Evolutionary conservation across 64 coral and sea anemone species (phyloP), one percentile per base, ranked within the genome.

Genomic region (Exaiptasia diaphana): DNA sequence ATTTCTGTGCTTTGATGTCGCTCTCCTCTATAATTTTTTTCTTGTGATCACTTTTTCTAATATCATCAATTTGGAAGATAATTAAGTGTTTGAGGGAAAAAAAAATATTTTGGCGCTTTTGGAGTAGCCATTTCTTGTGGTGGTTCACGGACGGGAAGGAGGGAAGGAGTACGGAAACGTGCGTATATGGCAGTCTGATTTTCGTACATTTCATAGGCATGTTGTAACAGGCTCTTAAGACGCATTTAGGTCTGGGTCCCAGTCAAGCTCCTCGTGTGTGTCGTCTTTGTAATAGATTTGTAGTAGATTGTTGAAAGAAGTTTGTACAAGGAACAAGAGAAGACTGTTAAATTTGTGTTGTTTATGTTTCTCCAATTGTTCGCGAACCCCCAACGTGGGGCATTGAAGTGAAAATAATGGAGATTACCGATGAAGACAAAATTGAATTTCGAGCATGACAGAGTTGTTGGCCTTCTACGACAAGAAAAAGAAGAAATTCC

Each of bases 381-480:
- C 15, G 43, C 5, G 15, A 46, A 46, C 43, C 43, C 43, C 43
- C 64, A 69, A 37, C 42, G 27, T 71, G 68, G 68, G 42, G 35
- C 68, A 41, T 14, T 71, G 35, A 71, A 71, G 62, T 38, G 68
- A 71, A 35, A 41, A 71, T 22, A 71, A 71, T 41, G 20, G 68
- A 41, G 68, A 35, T 42, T 46, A 46, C 43, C 43, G 43, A 46
- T 15, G 15, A 46, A 46, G 43, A 46, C n/a, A 46, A 46, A 46
- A 46, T 7, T 46, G 43, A 46, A 46, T 12, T 50, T 75, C 38
- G 70, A 75, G 68, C 32, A 38, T 5, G 82, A 75, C 10, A 0
- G 69, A 38, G 69, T 85, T 32, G 33, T 74, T 18, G 39, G 35
- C n/a, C 34, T 85, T 52, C 22, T 85, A 6, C 44, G 39, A 60